Evolutionary conservation across 2,113 vertebrate species (phyloP).

Genomic region (Microcebus tavaratra): DNA sequence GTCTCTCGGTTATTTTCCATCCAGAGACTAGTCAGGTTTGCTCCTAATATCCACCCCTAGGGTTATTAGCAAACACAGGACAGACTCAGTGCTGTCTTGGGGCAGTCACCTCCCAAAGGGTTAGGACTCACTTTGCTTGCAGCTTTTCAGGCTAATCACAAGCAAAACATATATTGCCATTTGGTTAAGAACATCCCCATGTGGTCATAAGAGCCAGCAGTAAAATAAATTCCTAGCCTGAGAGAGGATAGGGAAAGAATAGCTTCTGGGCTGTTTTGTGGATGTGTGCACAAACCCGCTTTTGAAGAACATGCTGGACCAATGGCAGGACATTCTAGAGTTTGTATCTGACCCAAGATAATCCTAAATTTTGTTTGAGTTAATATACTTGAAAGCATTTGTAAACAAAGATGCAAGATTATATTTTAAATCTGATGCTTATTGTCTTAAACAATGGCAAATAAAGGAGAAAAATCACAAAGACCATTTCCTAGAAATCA

Average conservation of each 20-base stretch:
- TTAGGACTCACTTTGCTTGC: not conserved
- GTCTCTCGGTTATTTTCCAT: not conserved
- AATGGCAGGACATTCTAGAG: not conserved
- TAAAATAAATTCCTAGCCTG: not conserved
- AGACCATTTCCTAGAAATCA: not conserved
- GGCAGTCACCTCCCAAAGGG: not conserved
- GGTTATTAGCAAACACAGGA: not conserved
- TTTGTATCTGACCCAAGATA: not conserved
- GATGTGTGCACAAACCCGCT: not conserved
- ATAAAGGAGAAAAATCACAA: constrained; percentile 42
- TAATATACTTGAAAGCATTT: constrained; percentile 43
- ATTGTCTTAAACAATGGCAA: constrained; percentile 45
- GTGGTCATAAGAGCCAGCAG: not conserved
- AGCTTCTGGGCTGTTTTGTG: not conserved
- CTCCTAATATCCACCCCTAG: not conserved
- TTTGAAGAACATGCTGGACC: not conserved
- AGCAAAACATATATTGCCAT: not conserved
- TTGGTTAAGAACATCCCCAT: not conserved
- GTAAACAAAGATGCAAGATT: constrained; percentile 3
- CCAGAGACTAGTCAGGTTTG: not conserved
- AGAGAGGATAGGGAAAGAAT: not conserved
- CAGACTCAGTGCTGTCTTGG: not conserved
- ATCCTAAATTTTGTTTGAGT: constrained; percentile 33
- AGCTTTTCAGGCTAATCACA: not conserved
- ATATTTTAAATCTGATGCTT: not conserved